These are phyloP conservation scores for Caradrina clavipalpis DNA, from an alignment of 2,888 invertebrate genomes.

Conservation along the genomic window DNA sequence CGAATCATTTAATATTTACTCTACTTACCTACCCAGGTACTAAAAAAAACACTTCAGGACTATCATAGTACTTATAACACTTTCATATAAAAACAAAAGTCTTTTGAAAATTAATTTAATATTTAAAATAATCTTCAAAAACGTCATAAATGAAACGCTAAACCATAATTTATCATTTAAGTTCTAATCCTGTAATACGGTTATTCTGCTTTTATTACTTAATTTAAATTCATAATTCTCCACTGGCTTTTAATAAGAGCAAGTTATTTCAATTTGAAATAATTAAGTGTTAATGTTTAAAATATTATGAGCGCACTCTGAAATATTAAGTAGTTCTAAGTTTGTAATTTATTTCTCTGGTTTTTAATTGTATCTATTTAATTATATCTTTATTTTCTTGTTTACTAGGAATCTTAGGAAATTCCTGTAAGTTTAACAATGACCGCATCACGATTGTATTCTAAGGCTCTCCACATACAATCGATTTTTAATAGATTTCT, in stretches of 20 bases:
- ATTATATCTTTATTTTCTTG: background rate
- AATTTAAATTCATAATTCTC: slow-evolving; percentile 52
- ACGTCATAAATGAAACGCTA: slow-evolving; percentile 36
- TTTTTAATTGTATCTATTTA: background rate
- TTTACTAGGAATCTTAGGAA: too few species aligned
- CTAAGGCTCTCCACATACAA: too few species aligned
- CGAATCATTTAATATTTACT: too few species aligned
- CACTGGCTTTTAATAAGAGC: slow-evolving; percentile 39
- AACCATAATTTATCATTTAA: slow-evolving; percentile 43
- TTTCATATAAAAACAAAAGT: slow-evolving; percentile 31
- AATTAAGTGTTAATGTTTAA: slow-evolving; percentile 49
- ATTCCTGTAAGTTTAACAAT: too few species aligned
- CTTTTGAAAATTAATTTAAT: slow-evolving; percentile 28
- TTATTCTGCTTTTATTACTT: slow-evolving; percentile 39
- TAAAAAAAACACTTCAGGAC: background rate
- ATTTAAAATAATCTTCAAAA: slow-evolving; percentile 29
- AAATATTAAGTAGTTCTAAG: slow-evolving; percentile 20
- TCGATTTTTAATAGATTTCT: too few species aligned
- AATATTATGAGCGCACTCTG: slow-evolving; percentile 28
- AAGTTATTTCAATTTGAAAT: slow-evolving; percentile 53
- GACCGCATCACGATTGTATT: too few species aligned
- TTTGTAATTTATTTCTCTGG: slow-evolving; percentile 12
- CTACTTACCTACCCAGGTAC: too few species aligned
- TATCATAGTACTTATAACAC: background rate
- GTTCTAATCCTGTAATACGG: slow-evolving; percentile 45